Evolutionary conservation across 2,797 vertebrate genomes (phyloP), one percentile per base, ranked within the genome.

Genomic region (Knipowitschia caucasica): DNA sequence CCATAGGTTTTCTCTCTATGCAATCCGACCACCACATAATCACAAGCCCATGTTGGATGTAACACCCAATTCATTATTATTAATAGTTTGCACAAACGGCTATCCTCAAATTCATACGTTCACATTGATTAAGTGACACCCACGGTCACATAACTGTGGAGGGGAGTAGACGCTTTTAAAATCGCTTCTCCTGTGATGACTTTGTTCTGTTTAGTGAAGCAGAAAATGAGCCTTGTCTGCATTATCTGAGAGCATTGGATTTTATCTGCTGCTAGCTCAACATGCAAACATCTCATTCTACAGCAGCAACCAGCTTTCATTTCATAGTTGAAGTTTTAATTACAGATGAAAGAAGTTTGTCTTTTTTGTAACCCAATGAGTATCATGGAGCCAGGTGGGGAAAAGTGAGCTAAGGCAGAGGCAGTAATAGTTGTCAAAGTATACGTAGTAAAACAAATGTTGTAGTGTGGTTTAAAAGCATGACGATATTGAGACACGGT

Each of bases 161-260:
- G 39, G 11, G 14, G 53, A 62, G 57, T 35, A 43, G 56, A 56
- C 30, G 43, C 30, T 39, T 71, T 68, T 54, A 52, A 55, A 69
- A 25, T 4, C 2, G 23, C 34, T 12, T 36, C 46, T 45, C 26
- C 12, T 43, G 46, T 47, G 27, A 62, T 0, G 42, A 54, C 52
- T 50, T 25, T 27, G 3, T 50, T 56, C 43, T 47, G 64, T 51
- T 47, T 67, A 45, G 29, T 72, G 75, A 64, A 71, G 78, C 69
- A 62, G 71, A 75, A 83, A 80, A 80, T 71, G 27, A 78, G 68
- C 65, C 40, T 26, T 26, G 50, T 62, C 56, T 46, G 49, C 46
- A 71, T 70, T 67, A 77, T 73, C 62, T 59, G 55, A 73, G 46
- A 65, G 49, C 52, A 57, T 47, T 67, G 50, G 50, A 68, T 65